These are phyloP conservation scores for Lophura nycthemera DNA, from an alignment of 2,113 vertebrate species.

Conservation along the genomic window DNA sequence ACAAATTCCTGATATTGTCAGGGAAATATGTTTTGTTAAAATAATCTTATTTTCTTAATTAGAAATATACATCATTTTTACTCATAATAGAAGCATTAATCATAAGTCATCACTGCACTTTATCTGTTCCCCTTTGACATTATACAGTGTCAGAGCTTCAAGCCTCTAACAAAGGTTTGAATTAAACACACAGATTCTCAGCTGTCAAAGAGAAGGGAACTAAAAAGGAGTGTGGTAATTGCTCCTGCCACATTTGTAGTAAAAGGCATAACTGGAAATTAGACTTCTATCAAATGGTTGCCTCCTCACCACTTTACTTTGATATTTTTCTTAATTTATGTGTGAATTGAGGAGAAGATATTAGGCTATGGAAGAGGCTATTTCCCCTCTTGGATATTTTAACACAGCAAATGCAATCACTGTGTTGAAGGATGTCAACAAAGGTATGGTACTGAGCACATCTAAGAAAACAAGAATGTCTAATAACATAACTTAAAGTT, in stretches of 20 bases:
- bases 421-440: background rate
- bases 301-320: background rate
- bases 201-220: background rate
- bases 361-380: background rate
- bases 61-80: background rate
- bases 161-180: background rate
- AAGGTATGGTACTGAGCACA: background rate
- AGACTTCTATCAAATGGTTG: slow-evolving; percentile 17
- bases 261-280: slow-evolving; percentile 7
- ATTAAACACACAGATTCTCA: background rate
- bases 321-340: slow-evolving; percentile 8
- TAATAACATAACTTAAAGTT: background rate
- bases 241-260: background rate
- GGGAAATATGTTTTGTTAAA: background rate
- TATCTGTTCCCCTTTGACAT: background rate
- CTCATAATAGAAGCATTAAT: background rate
- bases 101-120: background rate
- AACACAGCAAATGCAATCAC: background rate
- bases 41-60: background rate
- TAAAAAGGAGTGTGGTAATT: background rate
- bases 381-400: background rate
- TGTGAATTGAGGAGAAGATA: slow-evolving; percentile 11
- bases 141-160: background rate
- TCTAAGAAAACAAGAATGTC: slow-evolving; percentile 14
- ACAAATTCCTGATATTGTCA: background rate